Base-by-base conservation (phyloP, 2,888 invertebrate genomes). In the Eupithecia insigniata region DNA sequence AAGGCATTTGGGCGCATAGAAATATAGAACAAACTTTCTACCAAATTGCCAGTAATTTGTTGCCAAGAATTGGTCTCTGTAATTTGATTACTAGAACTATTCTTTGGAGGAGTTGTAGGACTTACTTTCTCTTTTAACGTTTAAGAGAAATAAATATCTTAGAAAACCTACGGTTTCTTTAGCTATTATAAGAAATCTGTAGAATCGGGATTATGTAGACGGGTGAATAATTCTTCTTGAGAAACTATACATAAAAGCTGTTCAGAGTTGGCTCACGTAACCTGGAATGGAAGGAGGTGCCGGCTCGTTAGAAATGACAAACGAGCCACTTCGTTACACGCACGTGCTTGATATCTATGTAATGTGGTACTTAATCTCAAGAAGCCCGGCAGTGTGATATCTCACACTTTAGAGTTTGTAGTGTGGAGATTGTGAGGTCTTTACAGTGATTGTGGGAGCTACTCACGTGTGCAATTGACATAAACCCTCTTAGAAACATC, bases 341-440 rank as follows among this genome's bases (percentile, higher is more conserved):
- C 68, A 64, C 69, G 67, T 71, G 51, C 39, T 62, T n/a, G 34
- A 18, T 67, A 61, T 66, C 58, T 58, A 46, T 34, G 18, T 68
- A 69, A 72, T 72, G 51, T 58, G 68, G 58, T 43, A 66, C 71
- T 72, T 72, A 32, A 68, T 66, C 60, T 69, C 60, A 46, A 26
- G 60, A 30, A 62, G 58, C 32, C 32, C 51, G 26, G 32, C 62
- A 22, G 46, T 46, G 46, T 62, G 62, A 18, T 69, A 51, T 46
- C 64, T 32, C 55, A 34, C 51, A 64, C 62, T 55, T 28, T 30
- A 60, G 22, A 60, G 30, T 30, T 60, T 60, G 58, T 28, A 28
- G 58, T 43, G 39, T 28, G 28, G 12, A 39, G 60, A 60, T 66
- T 66, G 30, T 22, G 46, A 55, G 34, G 55, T 4, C 14, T 55